Evolutionary conservation across 2,888 invertebrate genomes (phyloP).

Genomic region (Philereme transversata): DNA sequence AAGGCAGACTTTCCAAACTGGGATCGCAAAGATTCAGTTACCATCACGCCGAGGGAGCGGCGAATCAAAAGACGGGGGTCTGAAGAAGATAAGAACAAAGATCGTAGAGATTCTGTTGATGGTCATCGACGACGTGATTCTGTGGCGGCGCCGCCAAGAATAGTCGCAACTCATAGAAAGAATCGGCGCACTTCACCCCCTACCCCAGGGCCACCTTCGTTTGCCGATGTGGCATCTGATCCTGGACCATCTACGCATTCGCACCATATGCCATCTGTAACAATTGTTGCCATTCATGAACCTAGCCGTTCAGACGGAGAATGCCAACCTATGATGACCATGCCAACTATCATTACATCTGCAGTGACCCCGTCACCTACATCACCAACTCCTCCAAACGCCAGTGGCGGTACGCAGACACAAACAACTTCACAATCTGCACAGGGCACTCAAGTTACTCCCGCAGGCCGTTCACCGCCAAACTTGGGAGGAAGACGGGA

Average conservation of each 20-base stretch:
- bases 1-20: constrained; percentile 89
- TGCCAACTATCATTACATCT: constrained; percentile 92
- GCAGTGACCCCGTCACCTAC: constrained; percentile 93
- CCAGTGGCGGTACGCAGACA: constrained; percentile 54
- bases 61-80: constrained; percentile 85
- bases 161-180: constrained; percentile 86
- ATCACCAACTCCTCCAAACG: constrained; percentile 85
- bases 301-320: constrained; percentile 85
- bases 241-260: constrained; percentile 83
- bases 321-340: constrained; percentile 83
- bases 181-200: constrained; percentile 69
- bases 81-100: constrained; percentile 80
- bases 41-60: constrained; percentile 75
- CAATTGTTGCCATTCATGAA: constrained; percentile 75
- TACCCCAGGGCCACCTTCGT: constrained; percentile 74
- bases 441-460: constrained; percentile 59
- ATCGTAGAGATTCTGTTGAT: constrained; percentile 87
- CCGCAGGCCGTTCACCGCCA: constrained; percentile 71
- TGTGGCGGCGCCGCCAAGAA: constrained; percentile 83
- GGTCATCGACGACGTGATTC: constrained; percentile 89
- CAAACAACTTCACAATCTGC: constrained; percentile 57
- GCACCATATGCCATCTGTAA: constrained; percentile 72
- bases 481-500: constrained; percentile 87
- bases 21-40: constrained; percentile 87
- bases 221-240: constrained; percentile 86